Percentiles rank a stretch among this genome's conserved stretches.
These are phyloP conservation scores for Loxodonta africana DNA, from an alignment of 2,113 vertebrate genomes.

Conservation along the genomic window DNA sequence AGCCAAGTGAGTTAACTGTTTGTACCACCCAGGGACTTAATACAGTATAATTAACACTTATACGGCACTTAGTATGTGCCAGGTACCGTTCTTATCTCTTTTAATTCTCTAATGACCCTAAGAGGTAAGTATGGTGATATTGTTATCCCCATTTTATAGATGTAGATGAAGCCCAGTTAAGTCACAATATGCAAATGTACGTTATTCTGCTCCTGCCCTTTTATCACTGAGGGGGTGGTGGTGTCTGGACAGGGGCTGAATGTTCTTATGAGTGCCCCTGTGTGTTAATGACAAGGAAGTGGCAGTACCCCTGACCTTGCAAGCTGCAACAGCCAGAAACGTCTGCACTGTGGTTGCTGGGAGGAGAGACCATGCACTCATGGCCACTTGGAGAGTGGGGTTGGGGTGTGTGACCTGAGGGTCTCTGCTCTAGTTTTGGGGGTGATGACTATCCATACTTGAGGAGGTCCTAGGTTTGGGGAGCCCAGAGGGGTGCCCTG, in stretches of 20 bases:
- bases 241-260: background rate
- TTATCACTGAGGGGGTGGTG: background rate
- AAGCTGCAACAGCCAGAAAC: background rate
- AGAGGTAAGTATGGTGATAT: background rate
- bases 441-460: background rate
- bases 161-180: background rate
- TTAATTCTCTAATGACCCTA: background rate
- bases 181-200: background rate
- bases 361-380: background rate
- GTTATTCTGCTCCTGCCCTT: background rate
- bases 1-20: background rate
- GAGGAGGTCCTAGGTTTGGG: background rate
- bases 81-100: background rate
- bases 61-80: background rate
- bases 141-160: background rate
- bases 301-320: slow-evolving; percentile 8
- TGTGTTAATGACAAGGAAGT: background rate
- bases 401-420: background rate
- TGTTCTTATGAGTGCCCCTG: background rate
- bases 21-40: background rate
- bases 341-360: slow-evolving; percentile 42
- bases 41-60: background rate
- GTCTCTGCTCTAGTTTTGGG: background rate
- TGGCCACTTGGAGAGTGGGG: background rate
- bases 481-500: background rate